Evolutionary conservation across 1,140 invertebrate genomes (phyloP), one percentile per base, ranked within the genome.

Genomic region (Dolichoris vasculosae): DNA sequence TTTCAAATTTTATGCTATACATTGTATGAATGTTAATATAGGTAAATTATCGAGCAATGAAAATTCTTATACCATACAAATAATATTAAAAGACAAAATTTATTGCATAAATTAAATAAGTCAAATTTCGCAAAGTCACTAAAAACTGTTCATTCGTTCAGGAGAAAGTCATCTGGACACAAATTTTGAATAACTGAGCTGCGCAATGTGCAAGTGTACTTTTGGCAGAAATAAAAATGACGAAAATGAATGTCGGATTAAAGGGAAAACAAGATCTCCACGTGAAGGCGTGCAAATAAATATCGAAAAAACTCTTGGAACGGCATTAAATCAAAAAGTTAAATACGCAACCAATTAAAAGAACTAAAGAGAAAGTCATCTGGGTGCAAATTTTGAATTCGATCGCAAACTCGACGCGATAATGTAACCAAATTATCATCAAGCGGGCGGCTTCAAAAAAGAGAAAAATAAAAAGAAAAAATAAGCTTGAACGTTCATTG

Each of bases 61-160:
- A 46, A 46, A 46, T 46, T 6, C 13, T 46, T 46, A 13, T 13
- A 59, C 26, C 55, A 9, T 26, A 26, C 23, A 59, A 26, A 3
- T 59, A 59, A 59, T 26, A 26, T 55, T 55, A 55, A 17, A 11
- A 20, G 51, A 20, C 43, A 63, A 38, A 79, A 59, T 38, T 63
- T 63, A 67, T 67, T 20, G 55, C 51, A 15, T 13, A 82, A 85
- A 87, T 89, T 46, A 43, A 75, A 55, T 20, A 46, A n/a, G 23
- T 69, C 32, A 23, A 46, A 86, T 85, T 82, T 77, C 79, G 82
- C 84, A 71, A 85, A 76, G 59, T n/a, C 75, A 86, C 86, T 80
- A 78, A 87, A 87, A 78, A 81, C 55, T 64, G 32, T 55, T 51
- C n/a, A 43, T 40, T 69, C 30, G 26, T 59, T 80, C 38, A 77